These are phyloP conservation scores for Pseudomyrmex dendroicus DNA, from an alignment of 1,140 invertebrate species.

Conservation along the genomic window DNA sequence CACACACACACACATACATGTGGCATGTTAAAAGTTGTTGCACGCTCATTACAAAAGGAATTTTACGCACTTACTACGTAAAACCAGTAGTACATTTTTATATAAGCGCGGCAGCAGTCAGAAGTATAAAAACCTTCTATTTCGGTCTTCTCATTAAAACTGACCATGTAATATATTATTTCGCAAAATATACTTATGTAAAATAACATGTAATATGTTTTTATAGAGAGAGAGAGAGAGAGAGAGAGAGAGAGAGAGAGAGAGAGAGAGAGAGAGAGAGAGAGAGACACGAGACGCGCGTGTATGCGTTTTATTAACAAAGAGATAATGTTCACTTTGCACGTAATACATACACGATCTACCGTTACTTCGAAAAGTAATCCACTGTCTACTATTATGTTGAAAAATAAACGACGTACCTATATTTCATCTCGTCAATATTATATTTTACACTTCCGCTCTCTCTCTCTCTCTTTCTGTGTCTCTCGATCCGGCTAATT, in stretches of 20 bases:
- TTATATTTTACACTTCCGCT: background rate
- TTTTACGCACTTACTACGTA: too few relatives aligned
- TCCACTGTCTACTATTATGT: background rate
- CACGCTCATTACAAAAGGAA: too few relatives aligned
- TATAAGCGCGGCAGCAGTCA: too few relatives aligned
- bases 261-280: too few relatives aligned
- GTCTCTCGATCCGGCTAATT: too few relatives aligned
- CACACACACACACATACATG: background rate
- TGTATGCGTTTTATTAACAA: background rate
- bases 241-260: too few relatives aligned
- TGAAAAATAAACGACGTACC: background rate
- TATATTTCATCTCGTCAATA: background rate
- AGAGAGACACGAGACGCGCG: background rate
- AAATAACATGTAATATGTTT: slow-evolving; percentile 12
- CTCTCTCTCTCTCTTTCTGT: too few relatives aligned
- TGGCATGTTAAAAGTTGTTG: too few relatives aligned
- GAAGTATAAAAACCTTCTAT: too few relatives aligned
- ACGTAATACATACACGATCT: background rate
- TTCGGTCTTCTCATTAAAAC: background rate
- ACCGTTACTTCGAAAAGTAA: background rate
- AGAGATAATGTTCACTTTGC: slow-evolving; percentile 26
- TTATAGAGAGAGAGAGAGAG: background rate
- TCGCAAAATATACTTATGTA: slow-evolving; percentile 15
- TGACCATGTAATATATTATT: background rate
- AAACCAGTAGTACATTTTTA: too few relatives aligned